Evolutionary conservation across 2,797 vertebrate species (phyloP), one percentile per base, ranked within the genome.

Genomic region (Rhinophrynus dorsalis): DNA sequence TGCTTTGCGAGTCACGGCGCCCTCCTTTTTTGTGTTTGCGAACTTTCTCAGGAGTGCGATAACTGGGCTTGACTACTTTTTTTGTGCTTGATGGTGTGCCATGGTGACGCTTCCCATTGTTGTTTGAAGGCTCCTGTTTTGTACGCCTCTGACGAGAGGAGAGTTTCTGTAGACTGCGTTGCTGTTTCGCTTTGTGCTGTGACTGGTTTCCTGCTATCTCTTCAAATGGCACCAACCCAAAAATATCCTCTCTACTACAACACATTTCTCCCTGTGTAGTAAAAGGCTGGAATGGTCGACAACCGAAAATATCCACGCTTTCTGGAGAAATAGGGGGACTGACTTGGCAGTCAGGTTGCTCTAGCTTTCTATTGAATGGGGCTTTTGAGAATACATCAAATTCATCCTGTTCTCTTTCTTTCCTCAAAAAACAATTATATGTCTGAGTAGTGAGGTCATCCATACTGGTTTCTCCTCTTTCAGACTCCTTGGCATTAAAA

Each of bases 361-460:
- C 91, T 13, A 84, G 84, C 76, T 94, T 97, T 60, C 88, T 91
- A 83, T 54, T 92, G 78, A 98, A 98, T 1, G 96, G 97, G 0
- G 96, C 97, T 88, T 96, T 96, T 60, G 92, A 96, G 77, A 99
- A 99, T 10, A 99, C 96, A 13, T 98, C 96, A 0, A 94, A 92
- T 7, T 98, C 96, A 9, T 97, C 90, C 13, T 79, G 85, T 54
- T 90, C 87, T 1, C 77, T 78, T 23, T 63, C 61, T 42, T n/a
- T 33, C 4, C 17, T 78, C n/a, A 35, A 15, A 9, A 54, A 0
- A 1, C 76, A 26, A 62, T 78, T 75, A 30, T 3, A 13, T 3
- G 3, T 5, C 55, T 65, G 76, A 4, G 82, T 72, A 58, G 89
- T 89, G 45, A 83, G 80, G 23, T 84, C 88, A 1, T 81, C 74